Conservation (phyloP, 2,797 vertebrate genomes). For the Gymnoscopelus microlampas region DNA sequence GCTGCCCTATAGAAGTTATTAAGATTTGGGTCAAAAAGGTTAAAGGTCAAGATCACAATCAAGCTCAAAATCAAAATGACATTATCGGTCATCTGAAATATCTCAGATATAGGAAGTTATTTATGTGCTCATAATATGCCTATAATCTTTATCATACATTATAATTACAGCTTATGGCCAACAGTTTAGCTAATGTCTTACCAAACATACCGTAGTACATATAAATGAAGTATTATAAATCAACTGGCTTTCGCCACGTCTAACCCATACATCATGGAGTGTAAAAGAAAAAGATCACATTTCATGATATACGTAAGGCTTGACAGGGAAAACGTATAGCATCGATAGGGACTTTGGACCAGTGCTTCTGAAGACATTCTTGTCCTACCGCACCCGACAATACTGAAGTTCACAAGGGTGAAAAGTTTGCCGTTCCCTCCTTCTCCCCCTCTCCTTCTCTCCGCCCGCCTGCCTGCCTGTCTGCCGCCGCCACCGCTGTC, state of each 20-base stretch:
- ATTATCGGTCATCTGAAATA: too few relatives aligned
- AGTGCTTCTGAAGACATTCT: conserved; percentile 57
- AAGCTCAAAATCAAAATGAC: too few relatives aligned
- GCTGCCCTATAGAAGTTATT: too few relatives aligned
- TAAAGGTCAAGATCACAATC: too few relatives aligned
- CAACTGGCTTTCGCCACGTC: conserved; percentile 30
- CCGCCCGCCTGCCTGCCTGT: conserved; percentile 18
- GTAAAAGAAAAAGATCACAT: background rate
- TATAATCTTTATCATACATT: too few relatives aligned
- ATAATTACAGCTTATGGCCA: too few relatives aligned
- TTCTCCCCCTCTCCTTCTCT: background rate
- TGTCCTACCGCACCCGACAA: conserved; percentile 46
- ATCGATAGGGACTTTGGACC: conserved; percentile 38
- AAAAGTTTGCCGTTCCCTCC: conserved; percentile 27
- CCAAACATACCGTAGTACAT: too few relatives aligned
- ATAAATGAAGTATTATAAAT: background rate
- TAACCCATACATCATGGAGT: conserved; percentile 12
- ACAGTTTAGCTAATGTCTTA: too few relatives aligned
- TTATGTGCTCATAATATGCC: too few relatives aligned
- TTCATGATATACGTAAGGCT: too few relatives aligned
- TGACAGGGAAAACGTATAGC: background rate
- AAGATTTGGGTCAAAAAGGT: too few relatives aligned
- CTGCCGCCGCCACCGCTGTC: conserved; percentile 39
- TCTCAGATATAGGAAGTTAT: too few relatives aligned
- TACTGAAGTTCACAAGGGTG: conserved; percentile 54